A percentile compares a stretch with the other conserved stretches of the same genome.
These are phyloP conservation scores for Montifringilla adamsi DNA, from an alignment of 2,113 vertebrate species.

Conservation along the genomic window DNA sequence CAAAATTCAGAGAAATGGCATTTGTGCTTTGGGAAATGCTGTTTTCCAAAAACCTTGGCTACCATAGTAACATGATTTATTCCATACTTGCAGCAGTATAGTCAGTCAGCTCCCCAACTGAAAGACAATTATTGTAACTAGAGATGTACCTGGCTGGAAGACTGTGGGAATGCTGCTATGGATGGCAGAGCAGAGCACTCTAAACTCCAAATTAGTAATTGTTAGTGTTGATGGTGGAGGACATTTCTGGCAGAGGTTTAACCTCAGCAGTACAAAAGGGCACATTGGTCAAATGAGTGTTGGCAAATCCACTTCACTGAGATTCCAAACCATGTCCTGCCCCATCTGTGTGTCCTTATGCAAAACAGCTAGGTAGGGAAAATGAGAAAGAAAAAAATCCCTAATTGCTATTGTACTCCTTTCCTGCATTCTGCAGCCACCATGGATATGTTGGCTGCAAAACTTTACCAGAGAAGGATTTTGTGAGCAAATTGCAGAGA, in stretches of 20 bases:
- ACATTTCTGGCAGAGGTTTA: constrained; percentile 26
- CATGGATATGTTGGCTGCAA: not conserved
- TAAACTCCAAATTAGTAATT: not conserved
- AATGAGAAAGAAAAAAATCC: not conserved
- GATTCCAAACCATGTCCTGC: not conserved
- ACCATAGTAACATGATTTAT: constrained; percentile 70
- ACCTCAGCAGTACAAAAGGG: not conserved
- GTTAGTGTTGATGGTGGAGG: not conserved
- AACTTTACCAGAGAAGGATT: not conserved
- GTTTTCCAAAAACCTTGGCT: constrained; percentile 69
- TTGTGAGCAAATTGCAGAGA: not conserved
- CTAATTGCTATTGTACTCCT: not conserved
- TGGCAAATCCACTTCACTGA: not conserved
- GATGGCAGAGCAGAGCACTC: not conserved
- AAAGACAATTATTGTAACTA: constrained; percentile 49
- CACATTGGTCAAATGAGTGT: not conserved
- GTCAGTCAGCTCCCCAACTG: constrained; percentile 56
- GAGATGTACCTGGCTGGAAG: constrained; percentile 36
- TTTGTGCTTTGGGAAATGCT: constrained; percentile 57
- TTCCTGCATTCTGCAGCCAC: not conserved
- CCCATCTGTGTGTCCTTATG: not conserved
- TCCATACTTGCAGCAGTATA: not conserved
- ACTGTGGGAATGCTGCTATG: not conserved
- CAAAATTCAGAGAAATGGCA: constrained; percentile 55
- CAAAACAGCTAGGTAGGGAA: not conserved